Evolutionary conservation across 2,888 invertebrate species (phyloP), one percentile per base, ranked within the genome.

Genomic region (Entomobrya multifasciata): DNA sequence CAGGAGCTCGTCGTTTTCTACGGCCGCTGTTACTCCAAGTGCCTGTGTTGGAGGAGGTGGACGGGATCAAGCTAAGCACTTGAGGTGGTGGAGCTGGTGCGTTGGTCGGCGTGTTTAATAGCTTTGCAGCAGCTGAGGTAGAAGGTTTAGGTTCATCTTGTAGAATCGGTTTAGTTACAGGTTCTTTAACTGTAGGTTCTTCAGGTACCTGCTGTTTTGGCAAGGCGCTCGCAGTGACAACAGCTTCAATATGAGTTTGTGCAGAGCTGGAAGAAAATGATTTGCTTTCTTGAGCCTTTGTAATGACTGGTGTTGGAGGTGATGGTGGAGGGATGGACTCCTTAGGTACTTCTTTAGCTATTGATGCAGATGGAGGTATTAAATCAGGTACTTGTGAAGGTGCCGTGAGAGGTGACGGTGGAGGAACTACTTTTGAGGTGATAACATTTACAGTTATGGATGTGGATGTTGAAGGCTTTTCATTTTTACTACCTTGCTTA

Each of bases 1-100:
- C 65, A 8, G 88, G 86, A 10, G 88, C 88, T 25, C 86, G 60
- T 2, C 83, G 70, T 57, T 88, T 88, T 76, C 86, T 78, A 30
- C 67, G 1, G 13, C 49, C 70, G n/a, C 57, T 83, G 27, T 60
- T 88, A 25, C 88, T 77, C 88, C 86, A 88, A 1, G 86, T 20
- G 55, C 47, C 1, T 2, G 36, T 41, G 55, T 6, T 13, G 4
- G 13, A 60, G 49, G 36, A 80, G 22, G 80, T n/a, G 4, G 55
- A n/a, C n/a, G n/a, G n/a, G n/a, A n/a, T n/a, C n/a, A n/a, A n/a
- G n/a, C n/a, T n/a, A 25, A 57, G 25, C 62, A 15, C 44, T 8
- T 30, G 25, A 49, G 20, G 17, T 20, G 4, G 25, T 47, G n/a
- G 49, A 6, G 22, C 17, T 20, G 20, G 17, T 13, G 20, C 10